Base-by-base conservation (phyloP, 2,797 vertebrate genomes). In the Melanogrammus aeglefinus region DNA sequence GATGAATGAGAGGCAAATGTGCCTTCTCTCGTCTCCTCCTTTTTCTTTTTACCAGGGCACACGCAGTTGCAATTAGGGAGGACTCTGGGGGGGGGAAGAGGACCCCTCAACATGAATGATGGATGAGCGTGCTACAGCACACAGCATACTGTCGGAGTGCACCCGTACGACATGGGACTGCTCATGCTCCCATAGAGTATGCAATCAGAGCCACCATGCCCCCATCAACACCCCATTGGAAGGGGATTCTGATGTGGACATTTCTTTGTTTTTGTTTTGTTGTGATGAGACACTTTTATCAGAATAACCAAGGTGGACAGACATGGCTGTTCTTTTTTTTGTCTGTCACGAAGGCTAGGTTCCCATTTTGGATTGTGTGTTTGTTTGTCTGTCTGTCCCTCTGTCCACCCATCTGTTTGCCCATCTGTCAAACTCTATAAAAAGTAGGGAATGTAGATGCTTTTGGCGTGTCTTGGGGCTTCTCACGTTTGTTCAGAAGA, bases 1-100 rank as follows among this genome's bases (percentile, higher is more conserved):
- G 91, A 93, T 90, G 90, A 91, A 93, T 91, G 92, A 93, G 86
- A 93, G 89, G 91, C 91, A 94, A 93, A 93, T 93, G 91, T 84
- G 85, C 89, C 85, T 85, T 76, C 86, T 84, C 88, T 87, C 76
- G 76, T 91, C 87, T 92, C 86, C 89, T 88, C 47, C 14, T 57
- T n/a, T 21, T 21, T n/a, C n/a, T 57, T 7, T 88, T 91, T 88
- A 89, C 89, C 79, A 75, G 85, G 86, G 82, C 83, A 78, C 84
- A 86, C 29, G 74, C 88, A 81, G 80, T 81, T 86, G 87, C 90
- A 92, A 92, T 90, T 91, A 89, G 88, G 84, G 83, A 69, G 87
- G 84, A 81, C 87, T 87, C 77, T 76, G 16, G 76, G 77, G 35
- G 35, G 35, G 57, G 84, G 57, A 7, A n/a, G 80, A 82, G 85